These are phyloP conservation scores for Bos taurus DNA, from an alignment of 2,113 vertebrate genomes.

Conservation along the genomic window DNA sequence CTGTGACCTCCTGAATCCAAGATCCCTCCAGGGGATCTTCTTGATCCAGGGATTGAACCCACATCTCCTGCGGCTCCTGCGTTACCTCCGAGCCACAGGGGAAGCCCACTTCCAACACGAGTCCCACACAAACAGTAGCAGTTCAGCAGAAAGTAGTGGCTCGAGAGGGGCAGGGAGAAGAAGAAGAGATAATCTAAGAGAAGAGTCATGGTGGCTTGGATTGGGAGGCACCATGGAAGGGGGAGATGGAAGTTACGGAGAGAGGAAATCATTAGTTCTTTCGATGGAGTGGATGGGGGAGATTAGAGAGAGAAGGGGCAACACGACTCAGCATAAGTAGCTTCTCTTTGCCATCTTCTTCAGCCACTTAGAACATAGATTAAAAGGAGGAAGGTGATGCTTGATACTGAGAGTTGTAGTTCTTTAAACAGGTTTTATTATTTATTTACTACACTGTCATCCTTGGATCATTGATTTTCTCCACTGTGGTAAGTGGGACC, in stretches of 20 bases:
- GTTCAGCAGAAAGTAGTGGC: background rate
- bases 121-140: background rate
- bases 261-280: background rate
- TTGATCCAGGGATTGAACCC: background rate
- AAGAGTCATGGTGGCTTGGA: background rate
- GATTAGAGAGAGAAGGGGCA: background rate
- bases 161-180: background rate
- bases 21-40: background rate
- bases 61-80: background rate
- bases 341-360: background rate
- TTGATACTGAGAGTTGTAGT: background rate
- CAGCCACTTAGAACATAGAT: background rate
- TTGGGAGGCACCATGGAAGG: background rate
- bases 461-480: background rate
- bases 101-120: background rate
- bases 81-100: background rate
- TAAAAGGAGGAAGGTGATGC: background rate
- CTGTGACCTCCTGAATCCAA: too few relatives aligned
- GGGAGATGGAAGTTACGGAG: background rate
- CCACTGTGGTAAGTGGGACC: fast-evolving
- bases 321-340: fast-evolving
- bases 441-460: background rate
- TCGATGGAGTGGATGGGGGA: too few relatives aligned
- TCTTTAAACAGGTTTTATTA: background rate
- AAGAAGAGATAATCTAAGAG: too few relatives aligned